Base-by-base conservation (phyloP, 2,797 vertebrate species). In the Lophotriccus pileatus region DNA sequence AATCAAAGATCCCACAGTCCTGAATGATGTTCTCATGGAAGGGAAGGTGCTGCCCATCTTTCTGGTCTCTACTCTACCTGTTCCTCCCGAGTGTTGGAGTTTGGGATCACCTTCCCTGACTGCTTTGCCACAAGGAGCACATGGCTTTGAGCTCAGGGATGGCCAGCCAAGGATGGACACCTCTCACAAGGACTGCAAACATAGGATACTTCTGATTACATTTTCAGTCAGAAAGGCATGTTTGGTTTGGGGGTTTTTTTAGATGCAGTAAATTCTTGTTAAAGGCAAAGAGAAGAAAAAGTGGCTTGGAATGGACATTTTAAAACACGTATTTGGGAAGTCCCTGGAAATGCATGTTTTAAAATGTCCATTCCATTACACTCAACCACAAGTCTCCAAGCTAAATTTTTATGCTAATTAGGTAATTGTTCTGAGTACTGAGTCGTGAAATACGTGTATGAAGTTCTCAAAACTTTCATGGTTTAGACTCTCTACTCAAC, bases 101-200 rank as follows among this genome's bases (percentile, higher is more conserved):
- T 36, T 55, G 72, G 4, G 17, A n/a, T 11, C 2, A 10, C 34
- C 22, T 15, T 0, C 0, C 10, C 49, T 3, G 7, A 9, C 1
- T 4, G 32, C 37, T 12, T 32, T 4, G 4, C 47, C 5, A 69
- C 6, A 4, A 2, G 66, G 9, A 37, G 37, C 13, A 14, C 0
- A 0, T 7, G 55, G 50, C 79, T 62, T 53, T 19, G 41, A 64
- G 41, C 58, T 59, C 23, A 13, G 0, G 1, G 55, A n/a, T 74
- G 32, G 21, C 5, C 41, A 82, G 62, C 28, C 47, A 70, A 52
- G n/a, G 27, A 8, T 0, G 21, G 55, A 39, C 10, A 20, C 27
- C 50, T 46, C 44, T 16, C 32, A 21, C 14, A 19, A 6, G 46
- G 37, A 46, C 2, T 55, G 12, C 13, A 58, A 60, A 17, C 0